Evolutionary conservation across 2,797 vertebrate species (phyloP), one percentile per base, ranked within the genome.

Genomic region (Hylomyscus alleni): DNA sequence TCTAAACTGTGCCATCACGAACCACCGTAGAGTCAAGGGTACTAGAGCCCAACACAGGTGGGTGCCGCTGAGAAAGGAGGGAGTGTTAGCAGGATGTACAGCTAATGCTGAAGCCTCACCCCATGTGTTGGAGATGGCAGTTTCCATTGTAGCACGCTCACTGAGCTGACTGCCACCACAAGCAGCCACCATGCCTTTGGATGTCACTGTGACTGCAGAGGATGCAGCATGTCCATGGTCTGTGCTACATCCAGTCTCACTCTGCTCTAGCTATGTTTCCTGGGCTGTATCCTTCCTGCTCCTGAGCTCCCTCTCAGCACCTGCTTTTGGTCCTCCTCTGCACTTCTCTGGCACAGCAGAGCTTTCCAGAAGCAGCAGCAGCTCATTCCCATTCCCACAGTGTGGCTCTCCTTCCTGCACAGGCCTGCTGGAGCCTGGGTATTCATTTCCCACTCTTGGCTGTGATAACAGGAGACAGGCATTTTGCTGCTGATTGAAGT

Each of bases 401-500:
- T 26, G 97, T 0, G 82, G 81, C 94, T 95, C n/a, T 0, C 0
- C 96, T 98, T 97, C 97, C 96, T 97, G 83, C 84, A 94, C 95
- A 97, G 97, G 96, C 95, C 97, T 89, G 54, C 97, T 97, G 97
- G 98, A 97, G 97, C 93, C 94, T 98, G 98, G 98, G 95, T 97
- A 94, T 98, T 98, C 97, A 88, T 98, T 86, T 98, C 97, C 94
- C 96, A 93, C 88, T 94, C 91, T 58, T 82, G 97, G 97, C 97
- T 98, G 98, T 97, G 98, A 98, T 98, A 98, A 98, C 95, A 97
- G 97, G 98, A 98, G 98, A 98, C 98, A 98, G 97, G 95, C 92
- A 91, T 97, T 97, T 97, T 97, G 98, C 97, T 98, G 97, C 98
- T 98, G 98, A 98, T 98, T 98, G 98, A 98, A 98, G 98, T 98